Evolutionary conservation across 2,888 invertebrate species (phyloP).

Genomic region (Aquatica leii): DNA sequence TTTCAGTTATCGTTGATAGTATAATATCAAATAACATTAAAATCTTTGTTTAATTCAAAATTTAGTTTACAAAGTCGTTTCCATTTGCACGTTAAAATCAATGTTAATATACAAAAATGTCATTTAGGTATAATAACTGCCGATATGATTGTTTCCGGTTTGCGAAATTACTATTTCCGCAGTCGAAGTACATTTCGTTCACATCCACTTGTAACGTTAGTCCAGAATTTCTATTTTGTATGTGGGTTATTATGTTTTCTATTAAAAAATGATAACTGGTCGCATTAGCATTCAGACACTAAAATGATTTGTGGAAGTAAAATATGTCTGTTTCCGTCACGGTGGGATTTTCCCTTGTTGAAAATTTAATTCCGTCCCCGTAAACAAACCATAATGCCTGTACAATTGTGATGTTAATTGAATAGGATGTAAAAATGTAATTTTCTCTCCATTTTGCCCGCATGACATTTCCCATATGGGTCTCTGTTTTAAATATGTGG

Average conservation of each 20-base stretch:
- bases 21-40: no score
- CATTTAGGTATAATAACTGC: conserved; percentile 40
- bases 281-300: conserved; percentile 28
- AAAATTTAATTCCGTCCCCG: conserved; percentile 40
- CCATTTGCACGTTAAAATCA: conserved; percentile 39
- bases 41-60: no score
- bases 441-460: conserved; percentile 35
- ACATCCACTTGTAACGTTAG: conserved; percentile 3
- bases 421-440: conserved; percentile 44
- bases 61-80: not conserved
- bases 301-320: conserved; percentile 31
- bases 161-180: conserved; percentile 47
- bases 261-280: conserved; percentile 28
- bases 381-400: conserved; percentile 37
- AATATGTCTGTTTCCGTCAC: conserved; percentile 29
- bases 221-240: conserved; percentile 1
- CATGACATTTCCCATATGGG: conserved; percentile 34
- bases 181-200: conserved; percentile 18
- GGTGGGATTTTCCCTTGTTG: conserved; percentile 24
- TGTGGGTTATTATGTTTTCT: conserved; percentile 15
- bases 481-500: conserved; percentile 13
- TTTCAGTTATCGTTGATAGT: no score
- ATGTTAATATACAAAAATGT: conserved; percentile 41
- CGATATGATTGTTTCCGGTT: conserved; percentile 47
- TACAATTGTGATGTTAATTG: conserved; percentile 43